These are phyloP conservation scores for Zaprionus africanus DNA, from an alignment of 1,140 invertebrate genomes.

Conservation along the genomic window DNA sequence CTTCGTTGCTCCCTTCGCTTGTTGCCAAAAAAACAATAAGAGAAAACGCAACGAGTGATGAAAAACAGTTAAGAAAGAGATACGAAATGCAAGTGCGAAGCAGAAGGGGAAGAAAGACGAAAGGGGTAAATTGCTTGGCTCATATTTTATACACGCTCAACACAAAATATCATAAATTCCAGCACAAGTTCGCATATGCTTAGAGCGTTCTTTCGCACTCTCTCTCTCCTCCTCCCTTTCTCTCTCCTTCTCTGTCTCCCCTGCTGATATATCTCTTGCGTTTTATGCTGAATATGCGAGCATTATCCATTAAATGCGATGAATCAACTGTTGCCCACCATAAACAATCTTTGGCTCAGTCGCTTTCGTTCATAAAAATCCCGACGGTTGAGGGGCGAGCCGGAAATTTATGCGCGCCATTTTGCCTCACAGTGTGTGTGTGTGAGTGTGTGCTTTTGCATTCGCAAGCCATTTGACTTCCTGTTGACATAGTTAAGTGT, in stretches of 20 bases:
- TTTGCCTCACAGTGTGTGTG: constrained; percentile 36
- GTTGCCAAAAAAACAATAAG: constrained; percentile 37
- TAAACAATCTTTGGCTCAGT: constrained; percentile 76
- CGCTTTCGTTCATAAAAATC: constrained; percentile 64
- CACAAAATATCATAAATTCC: constrained; percentile 52
- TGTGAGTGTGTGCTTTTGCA: constrained; percentile 35
- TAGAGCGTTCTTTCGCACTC: constrained; percentile 3
- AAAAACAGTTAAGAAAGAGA: not conserved
- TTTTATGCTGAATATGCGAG: constrained; percentile 65
- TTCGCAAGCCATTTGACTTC: constrained; percentile 63
- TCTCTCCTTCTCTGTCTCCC: not conserved
- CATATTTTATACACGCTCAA: constrained; percentile 21
- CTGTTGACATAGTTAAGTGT: constrained; percentile 73
- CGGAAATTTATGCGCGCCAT: constrained; percentile 78
- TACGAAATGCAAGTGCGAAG: not conserved
- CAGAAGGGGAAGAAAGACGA: not conserved
- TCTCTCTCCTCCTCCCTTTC: not conserved
- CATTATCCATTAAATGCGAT: constrained; percentile 80
- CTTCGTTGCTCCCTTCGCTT: constrained; percentile 11
- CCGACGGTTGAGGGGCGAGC: constrained; percentile 54
- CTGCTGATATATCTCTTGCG: constrained; percentile 44
- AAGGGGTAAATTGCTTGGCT: constrained; percentile 17
- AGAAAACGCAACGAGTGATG: constrained; percentile 2
- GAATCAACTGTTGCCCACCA: constrained; percentile 77
- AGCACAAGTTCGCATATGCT: constrained; percentile 49